Percentiles rank a stretch among this genome's conserved stretches.
phyloP scores from a whole-genome alignment of 2,888 invertebrate species.

The Drosophila flavopinicola region DNA sequence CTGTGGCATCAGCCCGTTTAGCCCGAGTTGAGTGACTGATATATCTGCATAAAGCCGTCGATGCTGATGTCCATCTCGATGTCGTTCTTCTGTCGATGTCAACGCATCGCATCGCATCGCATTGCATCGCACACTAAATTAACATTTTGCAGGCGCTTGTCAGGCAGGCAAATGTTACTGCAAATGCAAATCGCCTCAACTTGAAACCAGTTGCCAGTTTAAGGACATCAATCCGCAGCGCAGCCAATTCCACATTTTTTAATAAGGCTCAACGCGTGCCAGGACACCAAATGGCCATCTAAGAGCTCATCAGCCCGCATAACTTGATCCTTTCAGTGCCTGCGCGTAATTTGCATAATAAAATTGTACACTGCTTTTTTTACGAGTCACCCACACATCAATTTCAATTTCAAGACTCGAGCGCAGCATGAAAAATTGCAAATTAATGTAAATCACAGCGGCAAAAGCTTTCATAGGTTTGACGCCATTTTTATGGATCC shows the following conservation, averaged over 20 bases:
- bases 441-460: conserved; percentile 82
- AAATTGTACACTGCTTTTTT: conserved; percentile 73
- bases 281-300: conserved; percentile 40
- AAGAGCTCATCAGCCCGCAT: conserved; percentile 22
- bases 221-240: conserved; percentile 45
- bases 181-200: conserved; percentile 66
- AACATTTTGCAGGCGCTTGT: conserved; percentile 76
- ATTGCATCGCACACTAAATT: conserved; percentile 73
- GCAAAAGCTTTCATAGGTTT: conserved; percentile 48
- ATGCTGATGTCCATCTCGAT: conserved; percentile 36
- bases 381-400: conserved; percentile 52
- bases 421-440: conserved; percentile 82
- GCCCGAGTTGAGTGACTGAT: conserved; percentile 67
- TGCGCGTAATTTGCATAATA: conserved; percentile 79
- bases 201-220: conserved; percentile 55
- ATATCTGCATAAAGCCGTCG: conserved; percentile 64
- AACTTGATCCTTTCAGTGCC: conserved; percentile 65
- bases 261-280: conserved; percentile 53
- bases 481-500: conserved; percentile 67
- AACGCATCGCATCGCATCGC: conserved; percentile 42
- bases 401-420: conserved; percentile 66
- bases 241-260: conserved; percentile 33
- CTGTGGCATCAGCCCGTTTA: conserved; percentile 29
- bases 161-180: conserved; percentile 71
- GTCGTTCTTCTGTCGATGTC: conserved; percentile 32